Evolutionary conservation across 1,140 invertebrate genomes (phyloP), one percentile per base, ranked within the genome.

Genomic region (Drosophila suzukii): DNA sequence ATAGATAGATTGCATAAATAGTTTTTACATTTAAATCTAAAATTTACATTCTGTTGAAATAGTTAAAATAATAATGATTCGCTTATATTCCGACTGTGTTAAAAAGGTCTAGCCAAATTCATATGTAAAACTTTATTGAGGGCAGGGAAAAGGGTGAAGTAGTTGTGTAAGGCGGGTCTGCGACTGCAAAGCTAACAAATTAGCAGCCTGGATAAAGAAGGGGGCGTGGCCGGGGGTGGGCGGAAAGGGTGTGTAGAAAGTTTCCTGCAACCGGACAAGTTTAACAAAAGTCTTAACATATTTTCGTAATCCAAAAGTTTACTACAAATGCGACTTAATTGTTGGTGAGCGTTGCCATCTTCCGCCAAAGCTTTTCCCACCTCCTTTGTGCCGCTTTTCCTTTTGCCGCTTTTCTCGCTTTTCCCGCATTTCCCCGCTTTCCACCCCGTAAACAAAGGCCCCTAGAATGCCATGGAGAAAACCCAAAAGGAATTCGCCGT

Each of bases 221-320:
- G 27, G 12, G 20, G 46, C 46, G 56, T 34, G 39, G 17, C 34
- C 6, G 51, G 15, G 8, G 30, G 27, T 5, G 27, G 53, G 11
- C 7, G 20, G 12, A 13, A 13, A 7, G 46, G 15, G 43, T 70
- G 51, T 49, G 50, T 27, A n/a, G 36, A 61, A 75, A 78, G 72
- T 78, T 51, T 85, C 70, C 76, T 62, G 55, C 77, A 85, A 62
- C 59, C 78, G 83, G 78, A 79, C 78, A 86, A 86, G 83, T 88
- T 86, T 74, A 82, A 82, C 83, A 86, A 88, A 88, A 86, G 83
- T 86, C 83, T 86, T 88, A 82, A 76, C 83, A 86, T 88, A 86
- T 86, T 86, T 86, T 88, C 78, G 62, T 76, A 88, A 82, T 86
- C 83, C 78, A 72, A 86, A 86, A 86, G 82, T 86, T 86, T 86